Evolutionary conservation across 1,140 invertebrate genomes (phyloP), one percentile per base, ranked within the genome.

Genomic region (Tetramorium parvispinum): DNA sequence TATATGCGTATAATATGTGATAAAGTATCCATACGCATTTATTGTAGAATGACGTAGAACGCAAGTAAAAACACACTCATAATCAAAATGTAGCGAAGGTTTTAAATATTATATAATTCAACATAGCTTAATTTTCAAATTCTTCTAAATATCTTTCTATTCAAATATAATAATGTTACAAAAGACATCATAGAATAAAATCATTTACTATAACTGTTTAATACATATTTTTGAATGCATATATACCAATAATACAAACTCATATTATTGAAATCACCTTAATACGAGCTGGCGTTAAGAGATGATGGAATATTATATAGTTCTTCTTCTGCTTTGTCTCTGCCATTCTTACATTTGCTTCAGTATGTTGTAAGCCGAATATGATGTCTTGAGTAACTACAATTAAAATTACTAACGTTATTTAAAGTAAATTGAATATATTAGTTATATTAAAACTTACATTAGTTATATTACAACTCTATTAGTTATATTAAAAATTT

Each of bases 311-410:
- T 73, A 32, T 51, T 37, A 1, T 7, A 21, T 21, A 53, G 16
- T 53, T 53, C 27, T 53, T 53, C 27, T 53, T 73, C 7, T 32
- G 32, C 5, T 53, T 73, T 37, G 1, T 53, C 13, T 71, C 3
- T 73, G 24, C 6, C 16, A 24, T 10, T 59, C 5, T 77, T 61
- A 77, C 40, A 77, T 27, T 59, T 77, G 73, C 5, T 77, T 53
- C 8, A 92, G 59, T 40, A 92, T 32, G 57, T 91, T 92, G 68
- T 86, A 92, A 6, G 85, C 85, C n/a, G 91, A 91, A 57, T 92
- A 92, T 0, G 91, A 89, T 2, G 86, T 68, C 57, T 92, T 92
- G 24, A 92, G 11, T 71, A 89, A 53, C 86, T 88, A 65, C 1
- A 77, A 88, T 83, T 75, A 75, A 53, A 0, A 18, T 73, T 73